Conservation (phyloP, 2,797 vertebrate species). For the Onychomys torridus region DNA sequence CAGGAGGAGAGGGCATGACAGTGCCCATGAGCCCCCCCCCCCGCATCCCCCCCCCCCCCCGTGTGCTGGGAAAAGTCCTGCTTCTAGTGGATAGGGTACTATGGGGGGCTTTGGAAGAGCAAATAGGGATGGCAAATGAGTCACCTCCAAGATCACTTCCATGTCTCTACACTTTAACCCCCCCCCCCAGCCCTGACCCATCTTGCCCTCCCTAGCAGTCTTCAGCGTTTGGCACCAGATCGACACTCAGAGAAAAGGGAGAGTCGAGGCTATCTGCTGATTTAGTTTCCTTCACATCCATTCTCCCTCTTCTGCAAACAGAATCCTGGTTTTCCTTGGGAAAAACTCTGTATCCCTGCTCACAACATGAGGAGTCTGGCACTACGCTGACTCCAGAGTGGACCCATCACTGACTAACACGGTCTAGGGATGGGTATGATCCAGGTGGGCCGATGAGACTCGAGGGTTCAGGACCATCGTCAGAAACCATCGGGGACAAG, state of each 20-base stretch:
- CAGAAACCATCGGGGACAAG: neutral
- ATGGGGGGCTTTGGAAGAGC: neutral
- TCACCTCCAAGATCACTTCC: neutral
- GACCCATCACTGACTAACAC: neutral
- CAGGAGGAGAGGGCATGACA: neutral
- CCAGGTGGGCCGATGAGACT: neutral
- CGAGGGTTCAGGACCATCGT: neutral
- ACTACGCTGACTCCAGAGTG: neutral
- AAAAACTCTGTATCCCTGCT: neutral
- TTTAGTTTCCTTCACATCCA: neutral
- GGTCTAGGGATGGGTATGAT: neutral
- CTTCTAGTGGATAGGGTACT: neutral
- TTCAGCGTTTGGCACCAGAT: neutral
- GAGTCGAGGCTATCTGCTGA: neutral
- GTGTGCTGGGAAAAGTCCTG: neutral
- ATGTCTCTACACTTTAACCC: neutral
- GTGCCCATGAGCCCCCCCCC: too few species aligned
- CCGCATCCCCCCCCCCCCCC: too few species aligned
- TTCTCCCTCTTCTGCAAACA: neutral
- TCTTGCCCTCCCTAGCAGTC: neutral
- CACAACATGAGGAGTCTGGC: neutral
- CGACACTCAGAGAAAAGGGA: neutral
- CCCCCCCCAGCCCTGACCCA: neutral
- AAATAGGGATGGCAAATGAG: neutral
- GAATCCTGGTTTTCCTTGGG: conserved; percentile 11